Percentiles rank a stretch among this genome's conserved stretches.
These are phyloP conservation scores for Ochropacha duplaris DNA, from an alignment of 2,888 invertebrate genomes.

Conservation along the genomic window DNA sequence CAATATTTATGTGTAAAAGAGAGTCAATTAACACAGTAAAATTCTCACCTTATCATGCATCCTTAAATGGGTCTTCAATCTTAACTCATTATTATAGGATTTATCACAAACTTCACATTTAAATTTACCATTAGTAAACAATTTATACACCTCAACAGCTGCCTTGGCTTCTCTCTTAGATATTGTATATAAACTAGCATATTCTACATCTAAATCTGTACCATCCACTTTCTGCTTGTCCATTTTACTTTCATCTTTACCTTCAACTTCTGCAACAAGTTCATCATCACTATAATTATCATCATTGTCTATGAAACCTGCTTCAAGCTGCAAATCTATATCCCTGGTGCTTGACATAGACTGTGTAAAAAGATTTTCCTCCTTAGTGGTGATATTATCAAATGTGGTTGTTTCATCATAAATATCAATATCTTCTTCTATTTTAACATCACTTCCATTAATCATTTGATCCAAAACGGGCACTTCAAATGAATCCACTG, in stretches of 20 bases:
- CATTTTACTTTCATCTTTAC: slow-evolving; percentile 7
- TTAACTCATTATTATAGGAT: slow-evolving; percentile 48
- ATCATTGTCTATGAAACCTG: slow-evolving; percentile 4
- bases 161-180: slow-evolving; percentile 64
- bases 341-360: not conserved
- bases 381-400: not conserved
- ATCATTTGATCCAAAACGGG: slow-evolving; percentile 24
- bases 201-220: slow-evolving; percentile 60
- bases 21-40: too few species aligned
- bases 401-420: slow-evolving; percentile 13
- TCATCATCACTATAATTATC: slow-evolving; percentile 19
- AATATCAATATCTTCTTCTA: slow-evolving; percentile 13
- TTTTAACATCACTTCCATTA: slow-evolving; percentile 25
- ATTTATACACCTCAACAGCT: slow-evolving; percentile 59
- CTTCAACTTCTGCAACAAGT: not conserved
- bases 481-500: slow-evolving; percentile 41
- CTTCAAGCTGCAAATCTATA: not conserved
- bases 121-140: slow-evolving; percentile 51
- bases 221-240: slow-evolving; percentile 48
- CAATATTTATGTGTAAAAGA: too few species aligned
- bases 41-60: slow-evolving; percentile 71
- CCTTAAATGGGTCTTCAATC: slow-evolving; percentile 53
- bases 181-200: slow-evolving; percentile 62
- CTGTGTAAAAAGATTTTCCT: slow-evolving; percentile 6
- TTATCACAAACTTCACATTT: slow-evolving; percentile 59